Base-by-base conservation (phyloP, 1,140 invertebrate species). In the Thaumetopoea pityocampa region DNA sequence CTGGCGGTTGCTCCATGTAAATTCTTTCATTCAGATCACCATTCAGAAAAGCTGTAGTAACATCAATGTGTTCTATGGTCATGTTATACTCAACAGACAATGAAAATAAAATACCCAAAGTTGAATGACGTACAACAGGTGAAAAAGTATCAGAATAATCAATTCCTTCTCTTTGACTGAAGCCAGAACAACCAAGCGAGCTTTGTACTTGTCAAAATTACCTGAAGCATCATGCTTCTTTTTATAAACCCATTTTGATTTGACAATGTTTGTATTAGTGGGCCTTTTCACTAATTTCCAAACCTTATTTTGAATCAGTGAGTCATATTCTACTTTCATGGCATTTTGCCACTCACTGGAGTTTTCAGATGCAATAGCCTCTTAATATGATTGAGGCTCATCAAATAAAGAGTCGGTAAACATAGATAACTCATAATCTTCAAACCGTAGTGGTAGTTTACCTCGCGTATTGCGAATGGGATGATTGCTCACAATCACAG, bases 111-210 rank as follows among this genome's bases (percentile, higher is more conserved):
- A 33, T 15, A 10, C 44, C 23, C 17, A 45, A 33, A 40, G 44
- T 47, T 8, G 44, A 38, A 17, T 18, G 26, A 8, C 35, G 24
- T 2, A 40, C 44, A 6, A 47, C 44, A 10, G 29, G 71, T 7
- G 67, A 48, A 63, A 59, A 73, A 3, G 64, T 70, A 44, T 82
- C 72, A 10, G 54, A 20, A 53, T 67, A 78, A 37, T 77, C 63
- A 27, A 78, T 37, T 5, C 67, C 70, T 20, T 38, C 22, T 15
- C 26, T 45, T 28, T 71, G 64, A 8, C 9, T 29, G 28, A 44
- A 79, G 12, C 68, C 41, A 12, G 33, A 7, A 18, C 36, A 15
- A 40, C 36, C 1, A 40, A 27, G 8, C 36, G 15, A 22, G 26
- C 36, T 15, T 40, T 40, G 2, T 32, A 28, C 11, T 28, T 28